These are phyloP conservation scores for Montipora efflorescens DNA, from an alignment of 64 coral and sea anemone genomes.

Conservation along the genomic window DNA sequence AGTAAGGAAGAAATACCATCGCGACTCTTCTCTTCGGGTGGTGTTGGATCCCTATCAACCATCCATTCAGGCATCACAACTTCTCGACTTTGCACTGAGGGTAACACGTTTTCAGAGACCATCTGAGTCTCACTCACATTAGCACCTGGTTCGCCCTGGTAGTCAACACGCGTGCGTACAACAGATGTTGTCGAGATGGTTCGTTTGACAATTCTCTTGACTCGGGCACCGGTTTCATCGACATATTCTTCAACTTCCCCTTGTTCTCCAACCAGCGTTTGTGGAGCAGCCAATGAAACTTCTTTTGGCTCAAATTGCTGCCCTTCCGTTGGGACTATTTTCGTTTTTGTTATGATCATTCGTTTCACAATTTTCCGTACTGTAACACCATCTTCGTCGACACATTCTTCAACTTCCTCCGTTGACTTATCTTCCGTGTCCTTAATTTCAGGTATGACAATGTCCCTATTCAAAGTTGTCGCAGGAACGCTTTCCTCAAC, in stretches of 20 bases:
- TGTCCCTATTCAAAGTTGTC: slow-evolving; percentile 28
- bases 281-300: too few species aligned
- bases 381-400: slow-evolving; percentile 75
- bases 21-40: not conserved
- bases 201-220: slow-evolving; percentile 59
- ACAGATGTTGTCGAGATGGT: slow-evolving; percentile 53
- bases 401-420: slow-evolving; percentile 56
- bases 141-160: not conserved
- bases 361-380: slow-evolving; percentile 56
- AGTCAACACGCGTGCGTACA: not conserved
- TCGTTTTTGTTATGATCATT: not conserved
- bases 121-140: not conserved
- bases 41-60: not conserved
- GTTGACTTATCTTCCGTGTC: not conserved
- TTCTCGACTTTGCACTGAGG: not conserved
- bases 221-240: slow-evolving; percentile 72
- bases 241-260: not conserved
- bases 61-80: slow-evolving; percentile 40
- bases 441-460: slow-evolving; percentile 9
- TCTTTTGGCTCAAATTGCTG: too few species aligned
- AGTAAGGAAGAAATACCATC: not conserved
- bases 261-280: too few species aligned
- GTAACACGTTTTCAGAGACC: slow-evolving; percentile 25
- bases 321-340: too few species aligned
- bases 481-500: not conserved